Percentiles rank a stretch among this genome's conserved stretches.
Conservation (phyloP, 1,140 invertebrate genomes). For the Magallana ariakensis region DNA sequence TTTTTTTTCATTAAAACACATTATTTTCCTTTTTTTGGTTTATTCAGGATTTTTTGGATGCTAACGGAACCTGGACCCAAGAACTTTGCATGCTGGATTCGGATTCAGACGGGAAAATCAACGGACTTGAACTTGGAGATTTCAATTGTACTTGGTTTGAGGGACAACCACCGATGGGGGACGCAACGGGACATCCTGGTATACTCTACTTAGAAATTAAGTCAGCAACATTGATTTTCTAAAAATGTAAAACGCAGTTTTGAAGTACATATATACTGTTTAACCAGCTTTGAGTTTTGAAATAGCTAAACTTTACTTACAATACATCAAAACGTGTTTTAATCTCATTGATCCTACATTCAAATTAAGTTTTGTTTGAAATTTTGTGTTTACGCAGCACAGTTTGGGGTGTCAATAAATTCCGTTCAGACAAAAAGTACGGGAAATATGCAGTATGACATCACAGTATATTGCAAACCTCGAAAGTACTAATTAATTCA, state of each 20-base stretch:
- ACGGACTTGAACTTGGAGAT: slow-evolving; percentile 62
- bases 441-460: too few species aligned
- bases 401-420: too few species aligned
- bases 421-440: too few species aligned
- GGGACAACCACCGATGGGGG: background rate
- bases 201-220: background rate
- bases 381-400: too few species aligned
- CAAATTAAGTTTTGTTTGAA: too few species aligned
- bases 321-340: too few species aligned
- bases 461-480: too few species aligned
- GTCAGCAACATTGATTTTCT: too few species aligned
- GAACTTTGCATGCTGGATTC: slow-evolving; percentile 56
- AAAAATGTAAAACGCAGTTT: background rate
- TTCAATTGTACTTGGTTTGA: slow-evolving; percentile 57
- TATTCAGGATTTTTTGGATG: slow-evolving; percentile 43
- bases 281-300: background rate
- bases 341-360: too few species aligned
- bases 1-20: too few species aligned
- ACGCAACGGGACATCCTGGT: slow-evolving; percentile 38
- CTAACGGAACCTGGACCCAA: slow-evolving; percentile 44
- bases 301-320: background rate
- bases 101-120: slow-evolving; percentile 58
- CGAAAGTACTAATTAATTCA: too few species aligned
- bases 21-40: background rate
- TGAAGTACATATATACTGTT: background rate